These are phyloP conservation scores for Menura novaehollandiae DNA, from an alignment of 2,113 vertebrate genomes.

Conservation along the genomic window DNA sequence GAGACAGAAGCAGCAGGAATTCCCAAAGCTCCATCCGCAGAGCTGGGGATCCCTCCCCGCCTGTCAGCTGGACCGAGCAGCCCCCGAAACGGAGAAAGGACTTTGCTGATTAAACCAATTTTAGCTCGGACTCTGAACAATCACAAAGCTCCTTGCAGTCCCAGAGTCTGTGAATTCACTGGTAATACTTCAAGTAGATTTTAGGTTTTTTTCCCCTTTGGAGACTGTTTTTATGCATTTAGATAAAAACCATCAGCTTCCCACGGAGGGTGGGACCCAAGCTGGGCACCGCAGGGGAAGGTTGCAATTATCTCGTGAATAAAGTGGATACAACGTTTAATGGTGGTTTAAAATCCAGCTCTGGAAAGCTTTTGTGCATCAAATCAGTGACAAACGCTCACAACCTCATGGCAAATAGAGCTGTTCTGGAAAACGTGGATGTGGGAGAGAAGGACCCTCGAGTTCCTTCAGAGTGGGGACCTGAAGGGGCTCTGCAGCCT, in stretches of 20 bases:
- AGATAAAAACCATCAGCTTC: not conserved
- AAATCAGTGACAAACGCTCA: not conserved
- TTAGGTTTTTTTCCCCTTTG: not conserved
- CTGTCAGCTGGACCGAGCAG: not conserved
- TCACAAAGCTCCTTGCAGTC: not conserved
- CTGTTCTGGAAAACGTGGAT: not conserved
- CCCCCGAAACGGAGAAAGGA: not conserved
- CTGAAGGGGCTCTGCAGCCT: not conserved
- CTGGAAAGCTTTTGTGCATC: not conserved
- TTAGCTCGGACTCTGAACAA: not conserved
- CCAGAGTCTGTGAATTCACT: not conserved
- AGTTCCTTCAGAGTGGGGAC: fast-evolving
- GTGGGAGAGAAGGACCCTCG: not conserved
- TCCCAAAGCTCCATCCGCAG: not conserved
- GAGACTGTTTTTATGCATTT: not conserved
- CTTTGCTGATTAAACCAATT: not conserved
- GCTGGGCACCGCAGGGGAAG: not conserved
- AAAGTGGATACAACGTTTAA: fast-evolving
- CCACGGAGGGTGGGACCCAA: not conserved
- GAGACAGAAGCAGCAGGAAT: not conserved
- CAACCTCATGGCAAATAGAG: not conserved
- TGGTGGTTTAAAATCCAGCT: not conserved
- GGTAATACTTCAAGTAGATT: not conserved
- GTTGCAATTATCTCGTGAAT: fast-evolving
- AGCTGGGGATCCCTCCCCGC: not conserved